A percentile compares a stretch with the other conserved stretches of the same genome.
Evolutionary conservation across 30 jellyfish, hydroid and myxozoan species (phyloP).

Genomic region (Hydractinia echinata): DNA sequence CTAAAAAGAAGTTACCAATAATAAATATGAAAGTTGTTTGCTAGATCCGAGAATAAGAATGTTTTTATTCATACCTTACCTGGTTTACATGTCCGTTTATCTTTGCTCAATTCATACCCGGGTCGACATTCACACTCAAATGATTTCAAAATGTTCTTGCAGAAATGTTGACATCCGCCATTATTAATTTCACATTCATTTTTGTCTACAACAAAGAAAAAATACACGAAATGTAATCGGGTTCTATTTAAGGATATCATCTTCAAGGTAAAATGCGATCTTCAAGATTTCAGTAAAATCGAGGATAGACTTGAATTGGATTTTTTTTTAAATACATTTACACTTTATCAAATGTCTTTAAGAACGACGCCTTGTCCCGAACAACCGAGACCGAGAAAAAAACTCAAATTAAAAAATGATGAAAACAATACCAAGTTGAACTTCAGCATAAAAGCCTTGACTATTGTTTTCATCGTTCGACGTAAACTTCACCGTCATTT

Average conservation of each 20-base stretch:
- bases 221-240: neutral
- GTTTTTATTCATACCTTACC: constrained; percentile 28
- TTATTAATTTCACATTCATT: constrained; percentile 38
- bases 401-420: neutral
- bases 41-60: neutral
- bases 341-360: too few species aligned
- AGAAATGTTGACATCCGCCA: constrained; percentile 39
- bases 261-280: neutral
- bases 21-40: neutral
- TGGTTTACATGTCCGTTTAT: constrained; percentile 40
- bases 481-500: neutral
- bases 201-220: constrained; percentile 31
- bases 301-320: too few species aligned
- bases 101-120: constrained; percentile 36
- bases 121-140: constrained; percentile 39
- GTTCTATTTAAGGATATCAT: neutral
- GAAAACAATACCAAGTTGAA: neutral
- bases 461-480: neutral
- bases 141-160: constrained; percentile 45
- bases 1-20: constrained; percentile 36
- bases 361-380: neutral
- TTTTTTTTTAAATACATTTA: too few species aligned
- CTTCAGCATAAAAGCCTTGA: neutral
- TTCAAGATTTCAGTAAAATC: too few species aligned
- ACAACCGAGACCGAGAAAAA: neutral